Percentiles rank a stretch among this genome's conserved stretches.
Conservation (phyloP, 2,888 invertebrate genomes). For the Prenolepis imparis region DNA sequence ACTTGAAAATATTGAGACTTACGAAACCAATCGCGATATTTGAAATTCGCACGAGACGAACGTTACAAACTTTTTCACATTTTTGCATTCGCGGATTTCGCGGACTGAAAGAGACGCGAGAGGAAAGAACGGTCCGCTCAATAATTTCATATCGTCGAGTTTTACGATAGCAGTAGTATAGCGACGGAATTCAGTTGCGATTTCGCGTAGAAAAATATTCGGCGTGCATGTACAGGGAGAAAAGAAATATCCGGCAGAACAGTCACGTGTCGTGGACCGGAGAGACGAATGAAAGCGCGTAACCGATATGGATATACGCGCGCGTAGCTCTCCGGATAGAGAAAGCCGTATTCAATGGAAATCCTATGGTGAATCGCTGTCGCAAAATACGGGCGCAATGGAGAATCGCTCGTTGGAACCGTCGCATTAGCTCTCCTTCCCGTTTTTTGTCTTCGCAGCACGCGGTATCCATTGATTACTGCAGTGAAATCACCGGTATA, state of each 20-base stretch:
- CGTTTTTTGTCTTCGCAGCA: slow-evolving; percentile 11
- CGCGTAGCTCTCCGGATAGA: not conserved
- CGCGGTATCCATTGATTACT: slow-evolving; percentile 35
- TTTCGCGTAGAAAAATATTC: slow-evolving; percentile 8
- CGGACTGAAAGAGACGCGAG: not conserved
- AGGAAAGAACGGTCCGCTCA: not conserved
- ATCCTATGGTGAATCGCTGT: slow-evolving; percentile 48
- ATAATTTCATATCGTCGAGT: slow-evolving; percentile 35
- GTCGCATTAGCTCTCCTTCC: not conserved
- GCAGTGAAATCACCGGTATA: slow-evolving; percentile 2
- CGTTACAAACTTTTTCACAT: not conserved
- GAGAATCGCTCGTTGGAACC: slow-evolving; percentile 11
- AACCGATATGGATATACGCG: slow-evolving; percentile 15
- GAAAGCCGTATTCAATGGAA: slow-evolving; percentile 52
- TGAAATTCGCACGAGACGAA: not conserved
- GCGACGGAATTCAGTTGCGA: slow-evolving; percentile 14
- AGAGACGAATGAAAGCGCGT: slow-evolving; percentile 35
- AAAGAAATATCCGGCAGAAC: slow-evolving; percentile 33
- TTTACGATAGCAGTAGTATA: not conserved
- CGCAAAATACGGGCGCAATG: slow-evolving; percentile 46
- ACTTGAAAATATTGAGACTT: not conserved
- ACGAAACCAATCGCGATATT: not conserved
- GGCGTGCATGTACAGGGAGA: not conserved
- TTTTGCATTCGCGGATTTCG: not conserved
- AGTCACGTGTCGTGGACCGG: slow-evolving; percentile 25